Evolutionary conservation across 1,140 invertebrate genomes (phyloP).

Genomic region (Eriocheir sinensis): DNA sequence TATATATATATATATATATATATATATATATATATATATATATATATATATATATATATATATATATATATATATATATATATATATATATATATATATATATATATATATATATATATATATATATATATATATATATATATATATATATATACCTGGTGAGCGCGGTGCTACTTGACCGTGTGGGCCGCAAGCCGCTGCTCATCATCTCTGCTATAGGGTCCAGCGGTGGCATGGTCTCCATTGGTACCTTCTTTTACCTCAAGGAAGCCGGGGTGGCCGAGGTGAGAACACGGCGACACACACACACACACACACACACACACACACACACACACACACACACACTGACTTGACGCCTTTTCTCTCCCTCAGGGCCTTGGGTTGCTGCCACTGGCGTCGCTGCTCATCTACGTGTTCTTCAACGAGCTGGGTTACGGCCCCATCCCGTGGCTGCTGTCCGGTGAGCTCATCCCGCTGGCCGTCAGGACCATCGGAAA

Average conservation of each 20-base stretch:
- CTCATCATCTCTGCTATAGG: slow-evolving; percentile 81
- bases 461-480: slow-evolving; percentile 83
- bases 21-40: not conserved
- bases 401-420: slow-evolving; percentile 84
- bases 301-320: not conserved
- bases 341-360: not conserved
- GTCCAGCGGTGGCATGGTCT: slow-evolving; percentile 87
- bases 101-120: not conserved
- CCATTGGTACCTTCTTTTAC: slow-evolving; percentile 90
- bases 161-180: slow-evolving; percentile 81
- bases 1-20: slow-evolving; percentile 40
- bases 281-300: not conserved
- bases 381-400: slow-evolving; percentile 84
- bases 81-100: not conserved
- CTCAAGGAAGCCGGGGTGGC: slow-evolving; percentile 82
- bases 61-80: not conserved
- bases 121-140: too few relatives aligned
- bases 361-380: slow-evolving; percentile 66
- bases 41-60: not conserved
- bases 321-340: not conserved
- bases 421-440: slow-evolving; percentile 87
- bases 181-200: slow-evolving; percentile 80
- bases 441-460: slow-evolving; percentile 88
- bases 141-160: slow-evolving; percentile 75
- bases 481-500: slow-evolving; percentile 82